Evolutionary conservation across 2,113 vertebrate species (phyloP).

Genomic region (Mobula birostris): DNA sequence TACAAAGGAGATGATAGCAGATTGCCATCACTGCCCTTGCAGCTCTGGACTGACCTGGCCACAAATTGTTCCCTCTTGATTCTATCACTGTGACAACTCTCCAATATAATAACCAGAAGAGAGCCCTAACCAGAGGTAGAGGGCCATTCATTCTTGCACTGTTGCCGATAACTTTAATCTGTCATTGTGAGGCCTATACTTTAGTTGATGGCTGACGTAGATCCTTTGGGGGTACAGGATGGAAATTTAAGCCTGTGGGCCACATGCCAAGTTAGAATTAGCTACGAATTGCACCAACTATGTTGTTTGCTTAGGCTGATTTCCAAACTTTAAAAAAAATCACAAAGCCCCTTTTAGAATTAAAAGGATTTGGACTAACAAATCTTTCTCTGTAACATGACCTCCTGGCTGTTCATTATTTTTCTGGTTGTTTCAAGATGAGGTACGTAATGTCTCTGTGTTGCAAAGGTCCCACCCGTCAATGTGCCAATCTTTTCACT

Average conservation of each 20-base stretch:
- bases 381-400: background rate
- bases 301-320: background rate
- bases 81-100: background rate
- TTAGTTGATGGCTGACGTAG: background rate
- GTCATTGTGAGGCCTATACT: constrained; percentile 7
- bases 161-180: background rate
- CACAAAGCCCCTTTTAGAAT: constrained; percentile 26
- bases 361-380: background rate
- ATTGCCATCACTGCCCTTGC: background rate
- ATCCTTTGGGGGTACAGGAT: background rate
- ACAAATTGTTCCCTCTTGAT: background rate
- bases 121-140: background rate
- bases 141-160: background rate
- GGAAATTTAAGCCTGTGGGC: constrained; percentile 11
- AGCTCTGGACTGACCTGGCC: background rate
- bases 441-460: background rate
- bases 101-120: background rate
- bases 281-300: background rate
- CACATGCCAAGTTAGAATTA: constrained; percentile 6
- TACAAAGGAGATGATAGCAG: background rate
- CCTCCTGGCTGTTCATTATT: background rate
- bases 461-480: background rate
- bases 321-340: constrained; percentile 21
- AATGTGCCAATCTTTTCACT: background rate
- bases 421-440: background rate